Percentiles rank a stretch among this genome's conserved stretches.
phyloP scores from a whole-genome alignment of 2,113 vertebrate species.

The Hylia prasina region DNA sequence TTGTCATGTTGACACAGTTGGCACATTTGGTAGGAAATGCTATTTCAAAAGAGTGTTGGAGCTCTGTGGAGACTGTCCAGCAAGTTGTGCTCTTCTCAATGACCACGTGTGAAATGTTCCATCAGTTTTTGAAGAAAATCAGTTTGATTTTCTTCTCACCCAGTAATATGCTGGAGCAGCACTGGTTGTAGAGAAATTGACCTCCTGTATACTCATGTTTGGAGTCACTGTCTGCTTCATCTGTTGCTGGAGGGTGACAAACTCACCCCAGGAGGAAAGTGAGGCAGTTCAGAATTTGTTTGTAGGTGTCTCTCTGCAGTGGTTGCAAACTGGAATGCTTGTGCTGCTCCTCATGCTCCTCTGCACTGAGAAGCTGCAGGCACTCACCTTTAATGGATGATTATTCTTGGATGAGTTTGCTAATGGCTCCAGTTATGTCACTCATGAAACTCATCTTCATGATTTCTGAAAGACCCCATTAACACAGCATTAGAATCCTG shows the following conservation, averaged over 20 bases:
- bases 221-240: not conserved
- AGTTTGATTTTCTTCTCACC: not conserved
- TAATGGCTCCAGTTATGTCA: constrained; percentile 1
- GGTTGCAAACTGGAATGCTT: not conserved
- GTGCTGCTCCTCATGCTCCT: not conserved
- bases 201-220: not conserved
- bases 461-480: constrained; percentile 44
- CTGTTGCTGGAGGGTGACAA: not conserved
- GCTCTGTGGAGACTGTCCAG: not conserved
- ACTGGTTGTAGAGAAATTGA: not conserved
- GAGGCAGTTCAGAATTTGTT: not conserved
- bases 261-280: not conserved
- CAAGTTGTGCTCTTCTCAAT: not conserved
- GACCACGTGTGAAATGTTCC: no score
- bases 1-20: not conserved
- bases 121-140: no score
- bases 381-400: constrained; percentile 3
- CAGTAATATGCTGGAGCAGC: not conserved
- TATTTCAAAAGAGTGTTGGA: not conserved
- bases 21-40: not conserved
- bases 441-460: not conserved
- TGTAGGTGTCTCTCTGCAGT: not conserved
- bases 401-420: not conserved
- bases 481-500: constrained; percentile 14
- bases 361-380: not conserved